phyloP scores from a whole-genome alignment of 2,797 vertebrate species.

The Liparis tanakae region DNA sequence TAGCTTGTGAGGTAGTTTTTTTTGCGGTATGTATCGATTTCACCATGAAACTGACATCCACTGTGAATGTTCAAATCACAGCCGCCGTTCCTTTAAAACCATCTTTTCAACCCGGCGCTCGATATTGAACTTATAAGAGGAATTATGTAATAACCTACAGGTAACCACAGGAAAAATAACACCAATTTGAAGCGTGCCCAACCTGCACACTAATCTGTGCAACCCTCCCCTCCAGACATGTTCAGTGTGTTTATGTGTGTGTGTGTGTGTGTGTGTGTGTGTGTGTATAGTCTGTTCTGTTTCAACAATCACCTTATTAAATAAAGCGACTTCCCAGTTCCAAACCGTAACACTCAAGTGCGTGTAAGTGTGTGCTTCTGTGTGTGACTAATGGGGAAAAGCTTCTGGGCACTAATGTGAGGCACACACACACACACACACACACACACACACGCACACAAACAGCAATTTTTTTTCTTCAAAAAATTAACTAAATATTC shows the following conservation, averaged over 20 bases:
- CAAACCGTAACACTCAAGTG: not conserved
- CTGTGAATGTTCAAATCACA: too few relatives aligned
- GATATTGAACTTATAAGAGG: too few relatives aligned
- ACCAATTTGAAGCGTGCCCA: too few relatives aligned
- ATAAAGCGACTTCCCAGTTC: not conserved
- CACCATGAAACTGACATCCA: too few relatives aligned
- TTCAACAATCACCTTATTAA: constrained; percentile 22
- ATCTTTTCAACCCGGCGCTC: too few relatives aligned
- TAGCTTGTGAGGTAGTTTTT: too few relatives aligned
- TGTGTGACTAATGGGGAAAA: constrained; percentile 4
- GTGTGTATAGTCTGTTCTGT: not conserved
- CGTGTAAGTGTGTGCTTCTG: not conserved
- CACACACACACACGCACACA: too few relatives aligned
- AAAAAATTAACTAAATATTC: constrained; percentile 38
- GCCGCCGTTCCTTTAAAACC: too few relatives aligned
- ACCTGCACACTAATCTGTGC: too few relatives aligned
- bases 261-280: constrained; percentile 1
- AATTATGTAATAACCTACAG: too few relatives aligned
- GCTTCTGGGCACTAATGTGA: not conserved
- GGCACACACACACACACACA: constrained; percentile 14
- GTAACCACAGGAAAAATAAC: too few relatives aligned
- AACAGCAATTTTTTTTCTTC: constrained; percentile 11
- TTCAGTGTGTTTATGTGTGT: not conserved
- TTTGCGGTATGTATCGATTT: too few relatives aligned
- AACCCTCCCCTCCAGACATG: constrained; percentile 4